A percentile compares a stretch with the other conserved stretches of the same genome.
Evolutionary conservation across 2,888 invertebrate species (phyloP).

Genomic region (Agonopterix alstromeriana): DNA sequence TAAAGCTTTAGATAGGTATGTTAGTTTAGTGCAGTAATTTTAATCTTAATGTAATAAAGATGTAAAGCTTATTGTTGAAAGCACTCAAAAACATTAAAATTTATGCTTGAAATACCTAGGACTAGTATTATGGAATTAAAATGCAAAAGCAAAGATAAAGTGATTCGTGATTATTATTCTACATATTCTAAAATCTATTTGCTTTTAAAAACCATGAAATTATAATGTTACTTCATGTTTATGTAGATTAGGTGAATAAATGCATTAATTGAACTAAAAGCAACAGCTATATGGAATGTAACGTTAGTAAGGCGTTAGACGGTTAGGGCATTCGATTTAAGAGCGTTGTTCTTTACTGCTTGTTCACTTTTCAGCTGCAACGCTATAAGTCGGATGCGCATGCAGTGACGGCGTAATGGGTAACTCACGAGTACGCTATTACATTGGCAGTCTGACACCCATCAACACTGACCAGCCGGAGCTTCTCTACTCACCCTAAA

Average conservation of each 20-base stretch:
- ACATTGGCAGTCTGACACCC: constrained; percentile 11
- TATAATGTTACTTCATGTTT: constrained; percentile 6
- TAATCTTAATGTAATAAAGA: too few species aligned
- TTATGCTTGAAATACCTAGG: too few species aligned
- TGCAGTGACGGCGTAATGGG: constrained; percentile 48
- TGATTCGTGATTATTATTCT: neutral
- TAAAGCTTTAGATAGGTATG: too few species aligned
- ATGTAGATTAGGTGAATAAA: constrained; percentile 11
- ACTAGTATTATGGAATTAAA: too few species aligned
- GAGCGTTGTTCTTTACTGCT: neutral
- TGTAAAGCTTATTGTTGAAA: too few species aligned
- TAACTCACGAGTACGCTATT: constrained; percentile 49
- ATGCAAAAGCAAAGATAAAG: neutral
- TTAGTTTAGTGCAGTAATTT: too few species aligned
- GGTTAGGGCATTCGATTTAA: neutral
- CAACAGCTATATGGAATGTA: too few species aligned
- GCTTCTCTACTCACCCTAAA: constrained; percentile 6
- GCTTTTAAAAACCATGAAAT: constrained; percentile 6
- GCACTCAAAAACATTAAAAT: too few species aligned
- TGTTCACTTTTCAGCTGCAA: constrained; percentile 19
- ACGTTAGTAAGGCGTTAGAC: neutral
- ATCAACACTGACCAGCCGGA: neutral
- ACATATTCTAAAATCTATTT: constrained; percentile 5
- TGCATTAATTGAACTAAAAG: constrained; percentile 16
- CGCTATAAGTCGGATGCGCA: constrained; percentile 40